Evolutionary conservation across 2,888 invertebrate species (phyloP).

Genomic region (Amphipyra tragopoginis): DNA sequence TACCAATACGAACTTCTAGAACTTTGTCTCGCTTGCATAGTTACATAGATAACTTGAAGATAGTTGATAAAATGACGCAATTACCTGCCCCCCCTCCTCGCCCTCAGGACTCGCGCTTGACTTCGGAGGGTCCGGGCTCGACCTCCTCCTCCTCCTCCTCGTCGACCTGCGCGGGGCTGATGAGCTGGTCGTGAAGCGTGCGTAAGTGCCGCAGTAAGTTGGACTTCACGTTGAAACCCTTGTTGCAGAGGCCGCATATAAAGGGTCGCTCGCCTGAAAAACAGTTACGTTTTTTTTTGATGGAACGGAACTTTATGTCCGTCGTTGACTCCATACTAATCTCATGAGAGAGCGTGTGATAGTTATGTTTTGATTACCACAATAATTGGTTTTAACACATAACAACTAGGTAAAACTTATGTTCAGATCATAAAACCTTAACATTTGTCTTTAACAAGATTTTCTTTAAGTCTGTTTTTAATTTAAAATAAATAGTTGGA

Average conservation of each 20-base stretch:
- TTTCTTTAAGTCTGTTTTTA: too few species aligned
- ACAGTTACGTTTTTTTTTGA: neutral
- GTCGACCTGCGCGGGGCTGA: slow-evolving; percentile 73
- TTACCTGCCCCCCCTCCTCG: slow-evolving; percentile 85
- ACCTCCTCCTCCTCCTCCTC: slow-evolving; percentile 67
- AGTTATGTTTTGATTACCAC: too few species aligned
- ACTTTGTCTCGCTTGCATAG: too few species aligned
- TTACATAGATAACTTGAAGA: too few species aligned
- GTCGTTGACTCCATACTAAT: neutral
- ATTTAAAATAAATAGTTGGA: too few species aligned
- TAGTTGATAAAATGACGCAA: too few species aligned
- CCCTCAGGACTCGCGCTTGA: slow-evolving; percentile 84
- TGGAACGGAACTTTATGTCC: neutral
- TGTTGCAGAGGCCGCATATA: slow-evolving; percentile 93
- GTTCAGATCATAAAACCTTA: too few species aligned
- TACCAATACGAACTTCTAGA: too few species aligned
- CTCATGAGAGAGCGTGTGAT: too few species aligned
- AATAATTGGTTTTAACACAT: too few species aligned
- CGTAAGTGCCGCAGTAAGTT: slow-evolving; percentile 93
- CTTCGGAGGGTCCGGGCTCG: slow-evolving; percentile 67
- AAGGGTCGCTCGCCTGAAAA: slow-evolving; percentile 92
- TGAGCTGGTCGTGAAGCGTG: slow-evolving; percentile 93
- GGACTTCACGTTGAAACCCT: slow-evolving; percentile 94
- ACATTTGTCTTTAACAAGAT: too few species aligned
- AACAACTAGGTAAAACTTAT: too few species aligned